These are phyloP conservation scores for Aphis gossypii DNA, from an alignment of 1,140 invertebrate species.

Conservation along the genomic window DNA sequence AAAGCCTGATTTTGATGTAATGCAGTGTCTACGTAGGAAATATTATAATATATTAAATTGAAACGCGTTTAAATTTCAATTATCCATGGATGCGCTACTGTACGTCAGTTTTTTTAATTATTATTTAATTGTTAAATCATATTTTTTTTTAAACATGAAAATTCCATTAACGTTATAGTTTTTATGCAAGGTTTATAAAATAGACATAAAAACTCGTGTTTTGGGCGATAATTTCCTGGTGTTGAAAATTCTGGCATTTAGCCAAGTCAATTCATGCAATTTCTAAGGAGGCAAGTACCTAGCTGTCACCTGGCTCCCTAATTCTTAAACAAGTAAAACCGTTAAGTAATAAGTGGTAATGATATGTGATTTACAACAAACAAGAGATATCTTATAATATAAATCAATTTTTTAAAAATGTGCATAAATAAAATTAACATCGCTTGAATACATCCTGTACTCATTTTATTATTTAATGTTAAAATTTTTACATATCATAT, in stretches of 20 bases:
- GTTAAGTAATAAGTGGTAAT: neutral
- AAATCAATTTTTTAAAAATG: neutral
- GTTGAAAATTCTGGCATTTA: neutral
- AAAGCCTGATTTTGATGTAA: neutral
- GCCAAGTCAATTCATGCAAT: neutral
- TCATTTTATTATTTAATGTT: neutral
- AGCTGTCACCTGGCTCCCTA: neutral
- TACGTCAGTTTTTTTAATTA: neutral
- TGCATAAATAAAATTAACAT: neutral
- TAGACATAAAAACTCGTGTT: neutral
- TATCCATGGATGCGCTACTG: neutral
- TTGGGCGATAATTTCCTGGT: neutral
- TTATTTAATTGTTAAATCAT: neutral
- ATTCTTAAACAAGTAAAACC: neutral
- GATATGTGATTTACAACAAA: neutral
- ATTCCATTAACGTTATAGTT: neutral
- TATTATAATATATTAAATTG: neutral
- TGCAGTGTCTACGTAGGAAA: neutral
- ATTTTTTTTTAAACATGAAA: neutral
- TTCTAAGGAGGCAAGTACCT: neutral
- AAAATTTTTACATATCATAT: neutral
- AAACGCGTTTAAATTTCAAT: neutral
- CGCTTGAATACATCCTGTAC: neutral
- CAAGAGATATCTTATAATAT: too few relatives aligned
- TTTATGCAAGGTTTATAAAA: neutral